Evolutionary conservation across 2,113 vertebrate species (phyloP).

Genomic region (Urocitellus parryii): DNA sequence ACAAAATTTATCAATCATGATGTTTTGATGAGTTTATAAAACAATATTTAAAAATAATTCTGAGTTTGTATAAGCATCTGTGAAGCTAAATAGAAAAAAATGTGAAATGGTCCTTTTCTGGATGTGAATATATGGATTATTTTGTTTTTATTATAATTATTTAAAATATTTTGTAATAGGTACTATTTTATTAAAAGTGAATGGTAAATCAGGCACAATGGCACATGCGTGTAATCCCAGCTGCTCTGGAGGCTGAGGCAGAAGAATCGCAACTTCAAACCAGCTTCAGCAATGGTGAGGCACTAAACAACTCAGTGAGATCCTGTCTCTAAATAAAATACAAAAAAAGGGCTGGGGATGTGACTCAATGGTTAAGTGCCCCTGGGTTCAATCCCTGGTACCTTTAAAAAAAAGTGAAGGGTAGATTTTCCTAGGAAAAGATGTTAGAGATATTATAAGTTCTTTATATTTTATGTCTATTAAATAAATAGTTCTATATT

Average conservation of each 20-base stretch:
- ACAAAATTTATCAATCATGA: not conserved
- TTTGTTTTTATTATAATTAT: not conserved
- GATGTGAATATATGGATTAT: not conserved
- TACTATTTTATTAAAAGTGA: constrained; percentile 31
- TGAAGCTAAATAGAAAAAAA: not conserved
- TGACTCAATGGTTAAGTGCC: no score
- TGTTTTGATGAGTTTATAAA: not conserved
- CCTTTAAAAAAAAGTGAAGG: not conserved
- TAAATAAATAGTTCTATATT: not conserved
- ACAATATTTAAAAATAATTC: not conserved
- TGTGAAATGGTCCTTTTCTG: not conserved
- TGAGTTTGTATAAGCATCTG: not conserved
- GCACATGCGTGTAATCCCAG: no score
- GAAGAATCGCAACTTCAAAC: no score
- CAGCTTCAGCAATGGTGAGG: no score
- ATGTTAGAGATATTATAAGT: not conserved
- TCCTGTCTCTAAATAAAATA: no score
- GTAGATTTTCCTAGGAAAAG: constrained; percentile 2
- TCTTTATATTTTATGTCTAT: not conserved
- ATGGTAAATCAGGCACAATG: not conserved
- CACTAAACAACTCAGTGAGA: no score
- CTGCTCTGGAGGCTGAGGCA: no score
- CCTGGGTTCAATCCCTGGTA: no score
- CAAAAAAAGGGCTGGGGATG: no score
- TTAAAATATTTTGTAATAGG: not conserved